phyloP scores from a whole-genome alignment of 2,797 vertebrate species.

The Microcaecilia unicolor region DNA sequence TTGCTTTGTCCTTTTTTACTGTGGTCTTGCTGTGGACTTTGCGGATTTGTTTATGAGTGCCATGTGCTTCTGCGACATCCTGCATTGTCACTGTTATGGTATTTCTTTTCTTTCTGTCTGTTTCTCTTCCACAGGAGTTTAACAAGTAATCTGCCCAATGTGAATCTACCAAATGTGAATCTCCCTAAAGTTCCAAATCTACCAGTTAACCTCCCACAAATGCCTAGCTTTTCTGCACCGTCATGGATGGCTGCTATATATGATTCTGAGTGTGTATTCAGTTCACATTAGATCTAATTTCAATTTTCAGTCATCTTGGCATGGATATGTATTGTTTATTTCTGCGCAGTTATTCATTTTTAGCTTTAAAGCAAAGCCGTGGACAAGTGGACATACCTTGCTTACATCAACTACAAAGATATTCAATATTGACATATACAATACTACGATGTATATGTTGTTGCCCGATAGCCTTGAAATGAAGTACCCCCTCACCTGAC shows the following conservation, averaged over 20 bases:
- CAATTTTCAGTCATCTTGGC: constrained; percentile 81
- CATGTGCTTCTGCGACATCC: constrained; percentile 84
- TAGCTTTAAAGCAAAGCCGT: constrained; percentile 47
- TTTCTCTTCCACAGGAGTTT: constrained; percentile 93
- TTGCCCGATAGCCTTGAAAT: no score
- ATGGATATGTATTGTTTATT: constrained; percentile 86
- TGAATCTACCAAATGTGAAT: constrained; percentile 99
- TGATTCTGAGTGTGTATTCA: constrained; percentile 96
- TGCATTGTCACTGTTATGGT: constrained; percentile 92
- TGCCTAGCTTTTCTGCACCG: constrained; percentile 88
- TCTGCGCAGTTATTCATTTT: constrained; percentile 60
- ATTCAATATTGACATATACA: no score
- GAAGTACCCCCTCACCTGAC: no score
- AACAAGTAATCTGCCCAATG: constrained; percentile 96
- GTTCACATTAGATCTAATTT: constrained; percentile 86
- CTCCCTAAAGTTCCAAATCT: constrained; percentile 98
- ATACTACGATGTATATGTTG: no score
- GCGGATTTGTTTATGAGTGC: constrained; percentile 73
- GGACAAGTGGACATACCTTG: constrained; percentile 57
- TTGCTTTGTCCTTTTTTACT: constrained; percentile 44
- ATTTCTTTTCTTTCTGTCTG: constrained; percentile 97
- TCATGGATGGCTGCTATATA: constrained; percentile 87
- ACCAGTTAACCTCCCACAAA: constrained; percentile 99
- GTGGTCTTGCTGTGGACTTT: constrained; percentile 50
- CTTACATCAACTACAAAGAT: no score